A percentile compares a stretch with the other conserved stretches of the same genome.
Conservation (phyloP, 2,797 vertebrate species). For the Capromys pilorides region DNA sequence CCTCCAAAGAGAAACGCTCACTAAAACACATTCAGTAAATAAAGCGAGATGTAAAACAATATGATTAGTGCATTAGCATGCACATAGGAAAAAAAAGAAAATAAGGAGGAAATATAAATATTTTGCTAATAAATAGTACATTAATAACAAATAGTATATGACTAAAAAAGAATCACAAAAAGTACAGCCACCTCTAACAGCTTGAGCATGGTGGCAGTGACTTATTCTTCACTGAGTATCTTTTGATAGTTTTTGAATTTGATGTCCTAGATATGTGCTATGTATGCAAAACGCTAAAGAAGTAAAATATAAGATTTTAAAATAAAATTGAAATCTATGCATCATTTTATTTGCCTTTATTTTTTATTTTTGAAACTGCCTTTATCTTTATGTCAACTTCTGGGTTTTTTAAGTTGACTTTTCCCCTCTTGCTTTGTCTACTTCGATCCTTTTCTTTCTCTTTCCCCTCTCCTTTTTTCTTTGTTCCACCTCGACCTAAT, state of each 20-base stretch:
- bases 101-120: slow-evolving; percentile 22
- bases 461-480: slow-evolving; percentile 14
- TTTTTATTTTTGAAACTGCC: no score
- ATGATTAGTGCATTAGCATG: neutral
- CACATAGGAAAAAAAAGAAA: neutral
- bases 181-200: neutral
- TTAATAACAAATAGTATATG: neutral
- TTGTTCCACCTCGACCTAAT: neutral
- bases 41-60: neutral
- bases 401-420: neutral
- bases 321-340: slow-evolving; percentile 17
- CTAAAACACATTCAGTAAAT: neutral
- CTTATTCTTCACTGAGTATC: neutral
- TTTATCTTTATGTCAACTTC: neutral
- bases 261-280: neutral
- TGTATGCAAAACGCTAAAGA: neutral
- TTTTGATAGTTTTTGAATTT: slow-evolving; percentile 25
- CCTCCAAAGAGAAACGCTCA: neutral
- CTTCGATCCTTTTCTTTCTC: slow-evolving; percentile 13
- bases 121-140: neutral
- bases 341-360: neutral
- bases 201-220: neutral
- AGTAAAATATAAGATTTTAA: slow-evolving; percentile 41
- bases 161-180: slow-evolving; percentile 45
- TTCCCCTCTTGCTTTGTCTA: neutral